phyloP scores from a whole-genome alignment of 2,113 vertebrate genomes.

The Taxidea taxus region DNA sequence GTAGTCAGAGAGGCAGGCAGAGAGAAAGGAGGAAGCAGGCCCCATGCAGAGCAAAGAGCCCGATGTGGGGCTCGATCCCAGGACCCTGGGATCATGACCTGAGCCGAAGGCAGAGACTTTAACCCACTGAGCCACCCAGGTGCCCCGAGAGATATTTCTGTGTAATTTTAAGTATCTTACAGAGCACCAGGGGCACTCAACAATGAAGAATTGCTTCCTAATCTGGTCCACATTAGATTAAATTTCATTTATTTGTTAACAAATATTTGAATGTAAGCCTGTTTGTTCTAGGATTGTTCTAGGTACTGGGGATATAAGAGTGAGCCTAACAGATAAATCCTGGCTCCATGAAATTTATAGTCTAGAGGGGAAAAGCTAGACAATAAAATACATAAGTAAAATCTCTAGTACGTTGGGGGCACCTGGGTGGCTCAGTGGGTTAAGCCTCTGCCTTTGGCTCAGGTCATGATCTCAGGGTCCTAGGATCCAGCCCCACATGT shows the following conservation, averaged over 20 bases:
- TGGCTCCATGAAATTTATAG: not conserved
- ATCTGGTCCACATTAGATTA: not conserved
- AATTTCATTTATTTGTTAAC: conserved; percentile 18
- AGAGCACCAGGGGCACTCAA: not conserved
- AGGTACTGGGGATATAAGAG: not conserved
- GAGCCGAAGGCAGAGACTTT: too few relatives aligned
- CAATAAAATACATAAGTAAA: not conserved
- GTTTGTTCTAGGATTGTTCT: not conserved
- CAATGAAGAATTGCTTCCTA: not conserved
- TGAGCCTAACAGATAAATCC: not conserved
- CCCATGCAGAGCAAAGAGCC: too few relatives aligned
- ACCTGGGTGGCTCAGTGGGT: too few relatives aligned
- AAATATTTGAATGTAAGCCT: not conserved
- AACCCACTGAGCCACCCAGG: too few relatives aligned
- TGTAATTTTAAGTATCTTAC: not conserved
- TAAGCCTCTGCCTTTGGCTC: too few relatives aligned
- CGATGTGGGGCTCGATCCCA: too few relatives aligned
- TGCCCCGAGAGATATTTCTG: not conserved
- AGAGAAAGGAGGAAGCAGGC: too few relatives aligned
- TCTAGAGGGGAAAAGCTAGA: not conserved
- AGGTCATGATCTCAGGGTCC: too few relatives aligned
- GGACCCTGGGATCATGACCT: too few relatives aligned
- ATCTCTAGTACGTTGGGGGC: not conserved
- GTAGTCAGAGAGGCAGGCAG: too few relatives aligned
- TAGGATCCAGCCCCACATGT: too few relatives aligned